Conservation (phyloP, 2,888 invertebrate genomes). For the Hydroisotoma schaefferi region DNA sequence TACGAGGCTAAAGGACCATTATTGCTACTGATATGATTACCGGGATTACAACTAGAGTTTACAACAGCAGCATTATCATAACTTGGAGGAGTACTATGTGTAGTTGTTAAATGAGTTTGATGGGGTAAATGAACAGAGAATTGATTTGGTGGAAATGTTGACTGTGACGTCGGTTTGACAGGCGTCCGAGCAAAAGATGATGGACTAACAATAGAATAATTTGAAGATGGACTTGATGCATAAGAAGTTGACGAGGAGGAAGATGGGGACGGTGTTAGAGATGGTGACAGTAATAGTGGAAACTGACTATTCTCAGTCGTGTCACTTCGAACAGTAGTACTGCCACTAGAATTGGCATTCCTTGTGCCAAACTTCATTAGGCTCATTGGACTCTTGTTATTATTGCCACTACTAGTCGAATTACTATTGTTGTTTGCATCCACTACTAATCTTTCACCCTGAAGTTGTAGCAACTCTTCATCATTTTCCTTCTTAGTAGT, state of each 20-base stretch:
- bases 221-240: conserved; percentile 25
- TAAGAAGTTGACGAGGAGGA: conserved; percentile 20
- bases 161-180: conserved; percentile 31
- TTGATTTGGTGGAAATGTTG: conserved; percentile 32
- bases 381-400: conserved; percentile 23
- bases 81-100: background rate
- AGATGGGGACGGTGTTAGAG: conserved; percentile 14
- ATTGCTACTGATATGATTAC: conserved; percentile 14
- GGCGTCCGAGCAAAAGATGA: conserved; percentile 22
- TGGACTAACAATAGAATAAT: conserved; percentile 13
- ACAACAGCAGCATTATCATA: conserved; percentile 16
- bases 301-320: conserved; percentile 32
- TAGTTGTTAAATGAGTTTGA: background rate
- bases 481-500: background rate
- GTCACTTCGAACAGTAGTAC: conserved; percentile 13
- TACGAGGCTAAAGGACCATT: conserved; percentile 25
- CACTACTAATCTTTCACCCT: conserved; percentile 9
- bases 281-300: conserved; percentile 22
- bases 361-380: conserved; percentile 23
- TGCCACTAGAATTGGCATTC: conserved; percentile 14
- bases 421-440: conserved; percentile 12
- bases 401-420: no score
- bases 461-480: background rate
- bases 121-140: conserved; percentile 14
- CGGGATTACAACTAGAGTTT: conserved; percentile 23